phyloP scores from a whole-genome alignment of 2,113 vertebrate genomes.

The Pluvianellus socialis region DNA sequence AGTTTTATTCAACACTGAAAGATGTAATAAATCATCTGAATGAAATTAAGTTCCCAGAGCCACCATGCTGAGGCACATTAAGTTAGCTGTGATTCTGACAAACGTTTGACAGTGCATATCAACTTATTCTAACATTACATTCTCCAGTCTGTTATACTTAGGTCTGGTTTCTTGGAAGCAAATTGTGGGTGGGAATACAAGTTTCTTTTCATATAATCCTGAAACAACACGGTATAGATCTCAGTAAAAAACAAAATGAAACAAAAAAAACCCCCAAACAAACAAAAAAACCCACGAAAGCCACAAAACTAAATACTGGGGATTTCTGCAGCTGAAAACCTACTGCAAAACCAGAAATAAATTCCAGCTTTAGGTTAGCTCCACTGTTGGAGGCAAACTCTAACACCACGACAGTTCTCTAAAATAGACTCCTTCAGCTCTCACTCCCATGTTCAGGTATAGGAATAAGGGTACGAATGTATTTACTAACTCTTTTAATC shows the following conservation, averaged over 20 bases:
- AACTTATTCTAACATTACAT: neutral
- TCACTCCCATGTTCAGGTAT: neutral
- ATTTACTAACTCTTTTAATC: neutral
- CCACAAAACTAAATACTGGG: neutral
- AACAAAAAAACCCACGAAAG: too few species aligned
- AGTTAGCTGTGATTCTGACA: neutral
- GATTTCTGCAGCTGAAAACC: neutral
- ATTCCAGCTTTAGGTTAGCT: neutral
- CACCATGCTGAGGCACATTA: neutral
- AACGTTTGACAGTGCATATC: neutral
- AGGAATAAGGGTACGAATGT: neutral
- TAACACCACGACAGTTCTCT: neutral
- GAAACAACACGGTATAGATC: neutral
- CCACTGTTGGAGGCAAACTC: neutral
- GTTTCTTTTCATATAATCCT: neutral
- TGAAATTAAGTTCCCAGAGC: neutral
- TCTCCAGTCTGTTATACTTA: neutral
- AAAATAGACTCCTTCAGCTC: neutral
- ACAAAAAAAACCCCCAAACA: too few species aligned
- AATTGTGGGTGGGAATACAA: neutral
- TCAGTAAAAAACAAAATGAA: neutral
- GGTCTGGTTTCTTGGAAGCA: neutral
- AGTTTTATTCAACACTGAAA: neutral
- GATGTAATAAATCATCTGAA: neutral
- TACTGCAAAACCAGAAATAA: neutral